Evolutionary conservation across 2,797 vertebrate genomes (phyloP).

Genomic region (Coranthus polyacanthus): DNA sequence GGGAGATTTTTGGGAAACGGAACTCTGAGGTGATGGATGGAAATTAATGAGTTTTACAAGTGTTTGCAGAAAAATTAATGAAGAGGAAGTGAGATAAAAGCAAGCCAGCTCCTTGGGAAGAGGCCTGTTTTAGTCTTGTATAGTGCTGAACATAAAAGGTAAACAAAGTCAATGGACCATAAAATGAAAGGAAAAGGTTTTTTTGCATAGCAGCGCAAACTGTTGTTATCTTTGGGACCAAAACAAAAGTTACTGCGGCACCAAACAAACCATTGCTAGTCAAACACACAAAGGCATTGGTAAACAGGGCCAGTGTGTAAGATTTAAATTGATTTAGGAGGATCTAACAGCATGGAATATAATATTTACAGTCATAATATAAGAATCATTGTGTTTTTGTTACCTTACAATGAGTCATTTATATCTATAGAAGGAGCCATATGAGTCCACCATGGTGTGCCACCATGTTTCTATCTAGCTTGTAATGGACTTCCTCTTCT

Average conservation of each 20-base stretch:
- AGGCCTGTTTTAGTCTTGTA: slow-evolving; percentile 13
- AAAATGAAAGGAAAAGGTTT: not conserved
- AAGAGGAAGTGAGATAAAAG: slow-evolving; percentile 16
- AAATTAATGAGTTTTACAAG: slow-evolving; percentile 34
- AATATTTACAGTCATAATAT: no score
- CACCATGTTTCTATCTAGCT: no score
- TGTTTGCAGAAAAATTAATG: slow-evolving; percentile 19
- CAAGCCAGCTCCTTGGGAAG: slow-evolving; percentile 5
- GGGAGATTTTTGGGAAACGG: slow-evolving; percentile 22
- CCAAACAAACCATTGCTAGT: no score
- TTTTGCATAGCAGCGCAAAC: slow-evolving; percentile 17
- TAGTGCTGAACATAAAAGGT: slow-evolving; percentile 19
- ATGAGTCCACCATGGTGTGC: no score
- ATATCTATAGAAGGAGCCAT: no score
- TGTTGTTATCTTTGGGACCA: slow-evolving; percentile 23
- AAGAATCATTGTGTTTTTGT: no score
- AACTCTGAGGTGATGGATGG: slow-evolving; percentile 24
- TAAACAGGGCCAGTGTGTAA: not conserved
- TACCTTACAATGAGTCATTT: no score
- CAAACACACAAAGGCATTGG: not conserved
- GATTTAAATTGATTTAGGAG: no score
- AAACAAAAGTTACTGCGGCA: not conserved
- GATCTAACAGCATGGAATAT: no score
- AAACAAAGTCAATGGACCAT: slow-evolving; percentile 23
- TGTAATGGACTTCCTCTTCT: no score